Base-by-base conservation (phyloP, 2,888 invertebrate genomes). In the Amblyteles armatorius region DNA sequence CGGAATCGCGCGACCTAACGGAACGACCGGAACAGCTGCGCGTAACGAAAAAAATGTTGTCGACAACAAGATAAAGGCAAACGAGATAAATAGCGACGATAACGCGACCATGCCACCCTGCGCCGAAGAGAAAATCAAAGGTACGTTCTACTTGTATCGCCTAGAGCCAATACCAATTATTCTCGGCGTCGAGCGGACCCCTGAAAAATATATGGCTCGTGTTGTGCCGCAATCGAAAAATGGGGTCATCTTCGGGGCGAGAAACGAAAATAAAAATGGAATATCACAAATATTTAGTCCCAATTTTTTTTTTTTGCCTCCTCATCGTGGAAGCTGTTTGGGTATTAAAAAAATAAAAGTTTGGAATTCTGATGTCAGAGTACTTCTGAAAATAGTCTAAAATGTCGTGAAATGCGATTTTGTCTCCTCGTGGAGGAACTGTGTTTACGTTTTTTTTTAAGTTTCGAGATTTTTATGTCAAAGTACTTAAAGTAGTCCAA, bases 71-170 rank as follows among this genome's bases (percentile, higher is more conserved):
- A 72, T 55, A 5, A 72, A 3, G 19, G 16, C 71, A 57, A 82
- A 44, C 33, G 50, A 29, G 29, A 94, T 94, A 91, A 94, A 94
- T 93, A 94, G 94, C 91, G 94, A 94, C 55, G 69, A 93, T 94
- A 94, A 91, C 94, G 94, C 94, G 94, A 93, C 94, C 29, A 95
- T 95, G 95, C 95, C 95, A 91, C 95, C 95, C 69, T 94, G 95
- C 74, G 94, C 94, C 91, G 95, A 95, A 85, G 95, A 95, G 85
- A 95, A 95, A 91, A 94, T 95, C 91, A 94, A 95, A 89, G 93
- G 93, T 92, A 89, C 89, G 87, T 71, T 67, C 36, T 0, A 16
- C 36, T 7, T 76, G 19, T 69, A 16, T 50, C 40, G 11, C 44
- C 3, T 29, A n/a, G 19, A 26, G 33, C 26, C 36, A 22, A 52